phyloP scores from a whole-genome alignment of 2,797 vertebrate species.

The Myoxocephalus aenaeus region DNA sequence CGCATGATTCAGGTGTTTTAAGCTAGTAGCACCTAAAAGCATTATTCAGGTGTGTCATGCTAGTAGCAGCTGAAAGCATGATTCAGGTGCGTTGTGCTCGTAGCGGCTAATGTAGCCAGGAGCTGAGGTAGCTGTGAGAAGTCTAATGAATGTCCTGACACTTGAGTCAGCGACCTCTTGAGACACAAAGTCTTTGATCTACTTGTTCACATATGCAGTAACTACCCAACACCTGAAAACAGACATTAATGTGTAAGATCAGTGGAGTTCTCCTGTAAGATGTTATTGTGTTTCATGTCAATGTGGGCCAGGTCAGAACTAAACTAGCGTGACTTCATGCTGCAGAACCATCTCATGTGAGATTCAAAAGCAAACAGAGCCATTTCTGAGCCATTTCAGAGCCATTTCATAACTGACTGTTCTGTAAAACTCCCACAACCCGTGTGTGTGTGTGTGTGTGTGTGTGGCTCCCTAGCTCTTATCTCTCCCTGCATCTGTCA shows the following conservation, averaged over 20 bases:
- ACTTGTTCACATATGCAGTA: not conserved
- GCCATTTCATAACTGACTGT: conserved; percentile 16
- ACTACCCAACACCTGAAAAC: not conserved
- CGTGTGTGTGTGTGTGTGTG: conserved; percentile 15
- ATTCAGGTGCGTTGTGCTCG: too few relatives aligned
- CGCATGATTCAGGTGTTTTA: too few relatives aligned
- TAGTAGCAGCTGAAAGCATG: too few relatives aligned
- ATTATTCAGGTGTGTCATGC: too few relatives aligned
- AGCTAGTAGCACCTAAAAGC: too few relatives aligned
- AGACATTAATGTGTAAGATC: not conserved
- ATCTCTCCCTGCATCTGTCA: conserved; percentile 37
- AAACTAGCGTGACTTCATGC: not conserved
- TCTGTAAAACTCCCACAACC: conserved; percentile 44
- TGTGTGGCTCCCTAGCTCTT: conserved; percentile 1
- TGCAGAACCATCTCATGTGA: conserved; percentile 20
- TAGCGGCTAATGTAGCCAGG: too few relatives aligned
- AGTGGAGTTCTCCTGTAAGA: not conserved
- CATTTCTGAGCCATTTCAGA: conserved; percentile 6
- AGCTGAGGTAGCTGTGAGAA: not conserved
- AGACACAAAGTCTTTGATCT: not conserved
- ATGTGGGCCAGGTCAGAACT: not conserved
- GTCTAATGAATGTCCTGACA: not conserved
- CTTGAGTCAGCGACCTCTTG: not conserved
- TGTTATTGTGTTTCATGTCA: not conserved
- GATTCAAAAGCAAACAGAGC: conserved; percentile 2